Evolutionary conservation across 2,888 invertebrate species (phyloP).

Genomic region (Thereva nobilitata): DNA sequence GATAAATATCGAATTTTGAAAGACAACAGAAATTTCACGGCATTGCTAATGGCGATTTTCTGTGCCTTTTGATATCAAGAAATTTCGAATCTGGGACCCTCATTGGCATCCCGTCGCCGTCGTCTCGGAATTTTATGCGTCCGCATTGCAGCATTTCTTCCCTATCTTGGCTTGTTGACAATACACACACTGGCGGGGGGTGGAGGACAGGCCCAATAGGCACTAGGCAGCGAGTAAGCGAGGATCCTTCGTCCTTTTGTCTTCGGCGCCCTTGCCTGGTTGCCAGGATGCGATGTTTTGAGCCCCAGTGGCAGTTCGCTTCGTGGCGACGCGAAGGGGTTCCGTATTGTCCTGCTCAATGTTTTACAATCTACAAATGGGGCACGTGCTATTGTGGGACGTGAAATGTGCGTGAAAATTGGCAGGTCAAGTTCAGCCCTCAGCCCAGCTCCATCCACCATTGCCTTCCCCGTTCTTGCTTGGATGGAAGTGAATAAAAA

Average conservation of each 20-base stretch:
- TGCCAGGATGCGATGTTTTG: background rate
- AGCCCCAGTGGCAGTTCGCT: background rate
- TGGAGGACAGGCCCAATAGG: background rate
- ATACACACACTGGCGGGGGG: slow-evolving; percentile 11
- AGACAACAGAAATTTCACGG: too few relatives aligned
- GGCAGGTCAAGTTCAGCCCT: slow-evolving; percentile 25
- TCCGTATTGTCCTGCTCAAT: too few relatives aligned
- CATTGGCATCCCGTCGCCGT: slow-evolving; percentile 26
- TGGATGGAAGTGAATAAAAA: background rate
- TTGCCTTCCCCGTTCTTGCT: background rate
- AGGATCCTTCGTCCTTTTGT: too few relatives aligned
- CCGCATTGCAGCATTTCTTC: slow-evolving; percentile 42
- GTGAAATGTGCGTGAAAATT: slow-evolving; percentile 19
- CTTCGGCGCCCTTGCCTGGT: too few relatives aligned
- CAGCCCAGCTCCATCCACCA: background rate
- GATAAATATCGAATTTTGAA: too few relatives aligned
- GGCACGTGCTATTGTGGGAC: slow-evolving; percentile 22
- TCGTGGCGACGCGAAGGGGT: background rate
- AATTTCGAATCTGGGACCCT: too few relatives aligned
- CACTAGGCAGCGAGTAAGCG: too few relatives aligned
- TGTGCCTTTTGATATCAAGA: too few relatives aligned
- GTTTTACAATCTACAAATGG: background rate
- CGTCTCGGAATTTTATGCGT: slow-evolving; percentile 39
- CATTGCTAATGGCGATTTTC: too few relatives aligned
- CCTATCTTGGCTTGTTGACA: slow-evolving; percentile 36